A percentile compares a stretch with the other conserved stretches of the same genome.
phyloP scores from a whole-genome alignment of 2,113 vertebrate genomes.

The Phylloscopus trochilus region DNA sequence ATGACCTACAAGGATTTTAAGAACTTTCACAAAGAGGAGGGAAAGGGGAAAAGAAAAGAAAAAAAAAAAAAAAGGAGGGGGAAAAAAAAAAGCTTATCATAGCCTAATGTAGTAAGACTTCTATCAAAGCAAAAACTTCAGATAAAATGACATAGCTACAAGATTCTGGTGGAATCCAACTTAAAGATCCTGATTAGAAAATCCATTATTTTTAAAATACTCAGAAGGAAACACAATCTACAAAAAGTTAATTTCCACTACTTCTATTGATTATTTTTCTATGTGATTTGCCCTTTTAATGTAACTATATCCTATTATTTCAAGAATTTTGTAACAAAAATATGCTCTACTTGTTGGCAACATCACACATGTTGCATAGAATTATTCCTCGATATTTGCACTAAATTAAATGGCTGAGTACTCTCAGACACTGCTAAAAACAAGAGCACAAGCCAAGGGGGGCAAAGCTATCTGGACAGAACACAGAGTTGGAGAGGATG shows the following conservation, averaged over 20 bases:
- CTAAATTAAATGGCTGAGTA: fast-evolving
- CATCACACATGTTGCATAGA: fast-evolving
- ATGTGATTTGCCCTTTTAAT: not conserved
- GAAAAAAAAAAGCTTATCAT: not conserved
- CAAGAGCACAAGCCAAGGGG: not conserved
- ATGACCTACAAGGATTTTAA: not conserved
- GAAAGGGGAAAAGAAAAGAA: too few species aligned
- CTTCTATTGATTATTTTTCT: not conserved
- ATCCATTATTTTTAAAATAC: not conserved
- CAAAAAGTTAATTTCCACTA: not conserved
- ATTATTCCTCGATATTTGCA: not conserved
- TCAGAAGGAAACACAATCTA: not conserved
- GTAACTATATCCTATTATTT: not conserved
- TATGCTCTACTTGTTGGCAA: not conserved
- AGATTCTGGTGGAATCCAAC: not conserved
- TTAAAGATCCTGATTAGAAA: not conserved
- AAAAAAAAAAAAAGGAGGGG: not conserved
- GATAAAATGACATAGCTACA: not conserved
- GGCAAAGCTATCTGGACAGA: not conserved
- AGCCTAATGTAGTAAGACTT: not conserved
- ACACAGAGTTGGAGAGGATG: fast-evolving
- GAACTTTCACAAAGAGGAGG: not conserved
- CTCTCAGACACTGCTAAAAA: not conserved
- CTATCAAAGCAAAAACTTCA: not conserved
- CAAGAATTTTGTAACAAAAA: not conserved